Conservation (phyloP, 2,797 vertebrate genomes). For the Phylloscopus collybita region DNA sequence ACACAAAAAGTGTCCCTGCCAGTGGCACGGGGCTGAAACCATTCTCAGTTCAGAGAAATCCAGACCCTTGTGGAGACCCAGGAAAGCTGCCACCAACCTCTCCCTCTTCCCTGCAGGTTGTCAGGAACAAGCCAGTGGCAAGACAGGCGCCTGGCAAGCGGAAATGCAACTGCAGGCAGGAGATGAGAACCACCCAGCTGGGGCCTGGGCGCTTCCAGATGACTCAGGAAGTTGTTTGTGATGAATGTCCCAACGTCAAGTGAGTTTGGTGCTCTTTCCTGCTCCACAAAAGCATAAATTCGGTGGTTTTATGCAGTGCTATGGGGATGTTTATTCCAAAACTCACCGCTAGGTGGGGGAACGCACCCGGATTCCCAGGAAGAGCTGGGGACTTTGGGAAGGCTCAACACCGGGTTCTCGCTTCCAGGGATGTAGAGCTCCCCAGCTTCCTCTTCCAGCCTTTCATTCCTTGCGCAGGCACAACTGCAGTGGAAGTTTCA, state of each 20-base stretch:
- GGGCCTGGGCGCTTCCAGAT: conserved; percentile 98
- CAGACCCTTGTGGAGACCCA: neutral
- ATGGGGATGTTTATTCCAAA: neutral
- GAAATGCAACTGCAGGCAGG: conserved; percentile 98
- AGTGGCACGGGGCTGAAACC: rapidly evolving
- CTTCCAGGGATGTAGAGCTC: neutral
- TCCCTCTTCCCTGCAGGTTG: conserved; percentile 80
- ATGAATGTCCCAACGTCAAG: conserved; percentile 98
- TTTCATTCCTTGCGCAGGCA: neutral
- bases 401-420: rapidly evolving
- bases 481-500: neutral
- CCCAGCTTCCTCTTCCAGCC: neutral
- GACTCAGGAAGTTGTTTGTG: conserved; percentile 98
- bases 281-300: neutral
- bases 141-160: conserved; percentile 95
- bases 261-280: conserved; percentile 69
- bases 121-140: conserved; percentile 94
- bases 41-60: neutral
- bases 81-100: neutral
- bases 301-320: rapidly evolving
- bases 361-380: neutral
- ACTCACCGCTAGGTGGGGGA: conserved; percentile 15
- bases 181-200: conserved; percentile 97
- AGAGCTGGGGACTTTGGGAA: rapidly evolving
- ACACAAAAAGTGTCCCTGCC: neutral